Evolutionary conservation across 2,113 vertebrate species (phyloP).

Genomic region (Tupaia chinensis): DNA sequence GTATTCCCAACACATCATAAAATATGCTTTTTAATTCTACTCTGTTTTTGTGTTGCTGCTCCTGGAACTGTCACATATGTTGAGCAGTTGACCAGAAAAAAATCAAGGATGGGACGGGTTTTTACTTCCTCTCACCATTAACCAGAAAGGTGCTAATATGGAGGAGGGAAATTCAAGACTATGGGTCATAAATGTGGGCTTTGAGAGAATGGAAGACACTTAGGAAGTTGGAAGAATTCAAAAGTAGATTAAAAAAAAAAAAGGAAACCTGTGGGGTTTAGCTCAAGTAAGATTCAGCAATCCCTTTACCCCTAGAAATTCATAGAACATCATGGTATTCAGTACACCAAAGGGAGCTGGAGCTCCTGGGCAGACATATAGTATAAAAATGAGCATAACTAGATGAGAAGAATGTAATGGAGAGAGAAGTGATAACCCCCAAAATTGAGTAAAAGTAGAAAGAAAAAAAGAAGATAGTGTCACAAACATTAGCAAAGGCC

Average conservation of each 20-base stretch:
- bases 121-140: slow-evolving; percentile 7
- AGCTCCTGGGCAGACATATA: background rate
- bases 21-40: background rate
- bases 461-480: background rate
- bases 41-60: background rate
- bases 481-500: background rate
- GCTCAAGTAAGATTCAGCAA: background rate
- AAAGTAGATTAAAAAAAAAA: background rate
- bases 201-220: background rate
- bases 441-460: background rate
- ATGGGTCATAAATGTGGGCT: background rate
- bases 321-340: background rate
- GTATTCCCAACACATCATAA: background rate
- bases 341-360: background rate
- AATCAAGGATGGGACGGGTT: background rate
- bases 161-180: background rate
- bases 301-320: background rate
- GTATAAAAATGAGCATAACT: background rate
- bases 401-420: background rate
- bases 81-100: background rate
- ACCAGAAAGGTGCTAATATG: background rate
- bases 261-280: background rate
- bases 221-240: background rate
- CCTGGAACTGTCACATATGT: background rate
- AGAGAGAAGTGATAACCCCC: background rate